A percentile compares a stretch with the other conserved stretches of the same genome.
Conservation (phyloP, 2,113 vertebrate species). For the Mus pahari region DNA sequence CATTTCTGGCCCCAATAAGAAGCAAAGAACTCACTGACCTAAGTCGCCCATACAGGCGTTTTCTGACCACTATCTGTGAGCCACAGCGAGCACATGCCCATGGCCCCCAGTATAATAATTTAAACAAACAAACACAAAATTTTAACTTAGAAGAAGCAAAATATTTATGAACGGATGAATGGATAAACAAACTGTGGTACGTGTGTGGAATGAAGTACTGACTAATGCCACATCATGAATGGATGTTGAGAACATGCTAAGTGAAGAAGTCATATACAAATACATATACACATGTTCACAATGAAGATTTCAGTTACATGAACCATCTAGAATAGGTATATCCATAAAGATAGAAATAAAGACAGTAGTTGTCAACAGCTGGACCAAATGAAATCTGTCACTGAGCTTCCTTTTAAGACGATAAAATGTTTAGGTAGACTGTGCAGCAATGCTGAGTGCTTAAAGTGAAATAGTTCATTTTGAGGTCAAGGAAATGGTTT, state of each 20-base stretch:
- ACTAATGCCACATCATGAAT: background rate
- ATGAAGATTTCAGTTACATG: background rate
- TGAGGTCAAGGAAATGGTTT: background rate
- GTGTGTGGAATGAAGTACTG: background rate
- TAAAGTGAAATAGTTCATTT: slow-evolving; percentile 2
- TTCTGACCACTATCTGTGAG: background rate
- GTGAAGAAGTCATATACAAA: background rate
- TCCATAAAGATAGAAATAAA: background rate
- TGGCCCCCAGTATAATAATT: background rate
- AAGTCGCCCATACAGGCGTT: background rate
- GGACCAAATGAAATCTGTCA: background rate
- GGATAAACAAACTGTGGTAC: background rate
- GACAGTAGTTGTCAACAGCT: background rate
- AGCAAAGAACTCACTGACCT: background rate
- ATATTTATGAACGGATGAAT: background rate
- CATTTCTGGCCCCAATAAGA: background rate
- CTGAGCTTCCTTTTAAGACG: background rate
- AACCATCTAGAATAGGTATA: background rate
- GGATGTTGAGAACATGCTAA: background rate
- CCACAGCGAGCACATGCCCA: background rate
- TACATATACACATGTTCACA: background rate
- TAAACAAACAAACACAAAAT: background rate
- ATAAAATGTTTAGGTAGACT: background rate
- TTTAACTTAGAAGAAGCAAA: background rate
- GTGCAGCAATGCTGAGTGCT: background rate